Evolutionary conservation across 2,797 vertebrate species (phyloP), one percentile per base, ranked within the genome.

Genomic region (Acipenser transmontanus): DNA sequence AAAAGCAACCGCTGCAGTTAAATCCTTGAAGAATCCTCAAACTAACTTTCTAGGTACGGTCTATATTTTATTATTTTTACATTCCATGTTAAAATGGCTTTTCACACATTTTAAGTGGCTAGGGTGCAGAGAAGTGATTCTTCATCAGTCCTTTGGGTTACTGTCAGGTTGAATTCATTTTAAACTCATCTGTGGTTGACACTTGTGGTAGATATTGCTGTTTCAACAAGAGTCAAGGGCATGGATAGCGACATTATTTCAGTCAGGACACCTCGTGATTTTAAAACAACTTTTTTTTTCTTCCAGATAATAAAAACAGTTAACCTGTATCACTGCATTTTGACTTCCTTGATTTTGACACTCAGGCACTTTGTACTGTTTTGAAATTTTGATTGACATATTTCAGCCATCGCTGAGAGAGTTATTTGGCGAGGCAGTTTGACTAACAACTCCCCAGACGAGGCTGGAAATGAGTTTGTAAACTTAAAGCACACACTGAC

Each of bases 91-190:
- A 48, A 70, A 66, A 49, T 57, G 9, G 11, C 54, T 20, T 50
- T 66, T 47, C 8, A 50, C 13, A 48, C 7, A 52, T 13, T 57
- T 11, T 14, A 64, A 62, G 48, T 50, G 59, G n/a, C 50, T 62
- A 57, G 4, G 49, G 52, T 57, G 59, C 49, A 56, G 49, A 3
- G 2, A 49, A 50, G 11, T 5, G 8, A 49, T 57, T 9, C 9
- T 50, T 50, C 11, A 13, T 13, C 54, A n/a, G 54, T n/a, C 54
- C 54, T 57, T 57, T 13, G 14, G 54, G 12, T 11, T 57, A n/a
- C 54, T 57, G 54, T 57, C 54, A 57, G 2, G 12, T 57, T 57
- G 54, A 57, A 57, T 57, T 57, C 12, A 57, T 57, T 57, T 57
- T 57, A 13, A 13, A 13, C 54, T 12, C 13, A n/a, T 57, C 54